Conservation (phyloP, 2,888 invertebrate genomes). For the Parelbella ahira region DNA sequence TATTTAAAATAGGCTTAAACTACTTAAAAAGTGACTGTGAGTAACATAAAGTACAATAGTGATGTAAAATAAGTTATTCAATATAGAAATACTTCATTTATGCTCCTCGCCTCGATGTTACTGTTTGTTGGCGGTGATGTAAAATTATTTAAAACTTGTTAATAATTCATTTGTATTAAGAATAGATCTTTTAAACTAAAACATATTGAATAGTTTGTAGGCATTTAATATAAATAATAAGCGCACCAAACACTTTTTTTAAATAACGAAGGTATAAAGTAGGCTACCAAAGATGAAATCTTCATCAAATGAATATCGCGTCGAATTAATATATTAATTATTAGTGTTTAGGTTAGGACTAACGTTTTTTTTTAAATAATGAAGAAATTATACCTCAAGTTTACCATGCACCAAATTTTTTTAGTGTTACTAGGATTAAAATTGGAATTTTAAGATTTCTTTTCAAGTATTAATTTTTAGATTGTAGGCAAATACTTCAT, state of each 20-base stretch:
- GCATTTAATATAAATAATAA: slow-evolving; percentile 29
- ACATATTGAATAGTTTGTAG: slow-evolving; percentile 18
- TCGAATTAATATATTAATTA: slow-evolving; percentile 41
- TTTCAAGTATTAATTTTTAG: slow-evolving; percentile 57
- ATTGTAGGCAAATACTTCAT: no score
- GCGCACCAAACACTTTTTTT: slow-evolving; percentile 59
- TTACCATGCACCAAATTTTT: slow-evolving; percentile 77
- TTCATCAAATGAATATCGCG: slow-evolving; percentile 76
- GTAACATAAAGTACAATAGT: slow-evolving; percentile 12
- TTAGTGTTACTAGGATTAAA: slow-evolving; percentile 59
- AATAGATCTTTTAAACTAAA: slow-evolving; percentile 17
- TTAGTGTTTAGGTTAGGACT: slow-evolving; percentile 36
- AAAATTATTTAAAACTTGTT: slow-evolving; percentile 24
- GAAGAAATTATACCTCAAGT: slow-evolving; percentile 72
- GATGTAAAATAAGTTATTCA: slow-evolving; percentile 19
- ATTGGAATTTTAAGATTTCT: slow-evolving; percentile 39
- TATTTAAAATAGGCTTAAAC: slow-evolving; percentile 10
- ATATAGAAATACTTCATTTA: slow-evolving; percentile 2
- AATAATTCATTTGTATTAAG: slow-evolving; percentile 21
- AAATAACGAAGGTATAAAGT: slow-evolving; percentile 56
- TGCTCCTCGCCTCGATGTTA: slow-evolving; percentile 9
- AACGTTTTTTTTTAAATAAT: slow-evolving; percentile 34
- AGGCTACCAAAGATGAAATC: slow-evolving; percentile 72
- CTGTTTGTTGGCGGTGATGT: slow-evolving; percentile 13
- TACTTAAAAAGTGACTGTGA: slow-evolving; percentile 3